Conservation (phyloP, 1,140 invertebrate genomes). For the Papilio helenus region DNA sequence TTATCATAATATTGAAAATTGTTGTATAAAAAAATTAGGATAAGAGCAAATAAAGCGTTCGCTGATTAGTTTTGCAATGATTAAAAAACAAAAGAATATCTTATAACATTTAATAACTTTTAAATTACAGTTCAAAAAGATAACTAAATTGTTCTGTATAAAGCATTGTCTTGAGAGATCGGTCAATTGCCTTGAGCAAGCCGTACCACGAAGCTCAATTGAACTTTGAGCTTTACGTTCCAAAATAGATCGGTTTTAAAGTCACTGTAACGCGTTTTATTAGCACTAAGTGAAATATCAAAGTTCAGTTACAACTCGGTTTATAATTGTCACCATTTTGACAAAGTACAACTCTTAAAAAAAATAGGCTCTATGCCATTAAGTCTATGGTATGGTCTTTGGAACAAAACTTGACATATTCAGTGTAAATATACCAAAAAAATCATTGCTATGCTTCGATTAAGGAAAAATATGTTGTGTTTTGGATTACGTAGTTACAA, state of each 20-base stretch:
- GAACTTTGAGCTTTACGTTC: slow-evolving; percentile 39
- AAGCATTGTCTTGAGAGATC: slow-evolving; percentile 17
- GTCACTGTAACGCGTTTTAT: slow-evolving; percentile 32
- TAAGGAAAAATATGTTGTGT: not conserved
- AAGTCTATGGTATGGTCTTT: not conserved
- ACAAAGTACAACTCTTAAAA: not conserved
- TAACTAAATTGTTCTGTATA: slow-evolving; percentile 2
- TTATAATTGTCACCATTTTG: not conserved
- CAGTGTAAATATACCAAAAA: too few species aligned
- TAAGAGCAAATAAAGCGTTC: not conserved
- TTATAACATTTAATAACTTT: not conserved
- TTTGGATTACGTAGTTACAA: not conserved
- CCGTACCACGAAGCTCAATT: not conserved
- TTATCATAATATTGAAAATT: not conserved
- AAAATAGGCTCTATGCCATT: too few species aligned
- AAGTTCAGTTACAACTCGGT: not conserved
- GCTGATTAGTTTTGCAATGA: not conserved
- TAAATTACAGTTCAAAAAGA: not conserved
- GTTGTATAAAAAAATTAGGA: not conserved
- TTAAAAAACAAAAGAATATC: not conserved
- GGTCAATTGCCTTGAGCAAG: slow-evolving; percentile 35
- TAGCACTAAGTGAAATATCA: slow-evolving; percentile 32
- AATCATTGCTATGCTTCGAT: not conserved
- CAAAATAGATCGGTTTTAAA: slow-evolving; percentile 38
- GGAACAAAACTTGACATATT: too few species aligned